These are phyloP conservation scores for Melieria omissa DNA, from an alignment of 2,888 invertebrate genomes.

Conservation along the genomic window DNA sequence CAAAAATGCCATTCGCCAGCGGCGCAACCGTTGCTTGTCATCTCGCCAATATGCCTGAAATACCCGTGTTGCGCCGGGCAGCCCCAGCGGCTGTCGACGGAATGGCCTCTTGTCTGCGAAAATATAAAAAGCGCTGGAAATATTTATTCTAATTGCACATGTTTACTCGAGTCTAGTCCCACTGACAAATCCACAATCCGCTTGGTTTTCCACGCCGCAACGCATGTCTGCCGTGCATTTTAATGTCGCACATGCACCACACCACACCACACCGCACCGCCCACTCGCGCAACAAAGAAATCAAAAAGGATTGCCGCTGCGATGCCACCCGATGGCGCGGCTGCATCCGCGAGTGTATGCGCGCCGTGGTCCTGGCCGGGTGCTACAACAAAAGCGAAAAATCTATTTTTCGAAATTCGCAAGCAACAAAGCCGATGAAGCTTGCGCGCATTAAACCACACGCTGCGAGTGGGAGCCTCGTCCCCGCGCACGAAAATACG, in stretches of 20 bases:
- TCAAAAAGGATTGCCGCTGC: constrained; percentile 4
- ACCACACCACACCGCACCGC: background rate
- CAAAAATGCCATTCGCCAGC: background rate
- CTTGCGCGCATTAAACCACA: too few species aligned
- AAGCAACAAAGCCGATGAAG: too few species aligned
- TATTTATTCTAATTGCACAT: constrained; percentile 18
- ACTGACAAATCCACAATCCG: background rate
- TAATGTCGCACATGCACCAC: constrained; percentile 9
- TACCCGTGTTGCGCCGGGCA: background rate
- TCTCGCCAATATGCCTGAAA: background rate
- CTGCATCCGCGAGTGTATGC: background rate
- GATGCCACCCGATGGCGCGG: background rate
- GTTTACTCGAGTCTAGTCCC: constrained; percentile 9
- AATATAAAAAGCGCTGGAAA: constrained; percentile 3
- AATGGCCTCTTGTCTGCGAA: background rate
- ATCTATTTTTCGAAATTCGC: background rate
- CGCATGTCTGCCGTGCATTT: constrained; percentile 1
- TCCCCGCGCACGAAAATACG: too few species aligned
- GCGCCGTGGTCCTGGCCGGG: background rate
- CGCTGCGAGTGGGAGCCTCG: too few species aligned
- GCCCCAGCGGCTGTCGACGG: background rate
- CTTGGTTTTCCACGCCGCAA: background rate
- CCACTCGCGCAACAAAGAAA: background rate
- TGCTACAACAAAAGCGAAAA: background rate
- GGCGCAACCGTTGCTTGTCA: background rate